These are phyloP conservation scores for Aphelenchoides besseyi DNA, from an alignment of 1,140 invertebrate genomes.

Conservation along the genomic window DNA sequence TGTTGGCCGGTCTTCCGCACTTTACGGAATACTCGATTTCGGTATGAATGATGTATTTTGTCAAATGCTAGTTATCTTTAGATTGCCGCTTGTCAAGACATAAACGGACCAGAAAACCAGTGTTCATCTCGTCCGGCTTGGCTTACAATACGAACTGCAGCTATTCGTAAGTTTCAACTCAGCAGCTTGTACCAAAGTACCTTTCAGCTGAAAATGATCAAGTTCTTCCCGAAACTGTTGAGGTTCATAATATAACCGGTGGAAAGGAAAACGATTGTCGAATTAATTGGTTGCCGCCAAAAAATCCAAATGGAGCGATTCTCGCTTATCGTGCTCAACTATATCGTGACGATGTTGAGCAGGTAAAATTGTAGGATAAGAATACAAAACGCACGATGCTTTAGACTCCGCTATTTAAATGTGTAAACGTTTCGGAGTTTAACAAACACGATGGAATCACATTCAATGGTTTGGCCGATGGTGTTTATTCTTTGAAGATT, in stretches of 20 bases:
- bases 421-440: slow-evolving; percentile 35
- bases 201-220: slow-evolving; percentile 47
- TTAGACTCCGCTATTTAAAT: slow-evolving; percentile 42
- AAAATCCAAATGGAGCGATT: slow-evolving; percentile 52
- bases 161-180: slow-evolving; percentile 38
- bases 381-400: too few relatives aligned
- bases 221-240: slow-evolving; percentile 43
- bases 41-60: slow-evolving; percentile 53
- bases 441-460: slow-evolving; percentile 37
- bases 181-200: neutral
- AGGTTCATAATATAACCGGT: slow-evolving; percentile 29
- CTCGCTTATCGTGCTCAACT: slow-evolving; percentile 48
- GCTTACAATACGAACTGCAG: slow-evolving; percentile 32
- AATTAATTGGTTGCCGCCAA: slow-evolving; percentile 47
- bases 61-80: slow-evolving; percentile 28
- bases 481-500: slow-evolving; percentile 78
- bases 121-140: slow-evolving; percentile 37
- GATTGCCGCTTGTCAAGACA: slow-evolving; percentile 55
- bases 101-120: slow-evolving; percentile 33
- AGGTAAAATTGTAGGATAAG: too few relatives aligned
- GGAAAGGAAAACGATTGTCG: slow-evolving; percentile 11
- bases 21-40: slow-evolving; percentile 66
- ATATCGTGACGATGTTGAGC: slow-evolving; percentile 20
- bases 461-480: slow-evolving; percentile 69
- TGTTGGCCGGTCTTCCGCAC: slow-evolving; percentile 64